These are phyloP conservation scores for Sigmodon hispidus DNA, from an alignment of 2,113 vertebrate genomes.

Conservation along the genomic window DNA sequence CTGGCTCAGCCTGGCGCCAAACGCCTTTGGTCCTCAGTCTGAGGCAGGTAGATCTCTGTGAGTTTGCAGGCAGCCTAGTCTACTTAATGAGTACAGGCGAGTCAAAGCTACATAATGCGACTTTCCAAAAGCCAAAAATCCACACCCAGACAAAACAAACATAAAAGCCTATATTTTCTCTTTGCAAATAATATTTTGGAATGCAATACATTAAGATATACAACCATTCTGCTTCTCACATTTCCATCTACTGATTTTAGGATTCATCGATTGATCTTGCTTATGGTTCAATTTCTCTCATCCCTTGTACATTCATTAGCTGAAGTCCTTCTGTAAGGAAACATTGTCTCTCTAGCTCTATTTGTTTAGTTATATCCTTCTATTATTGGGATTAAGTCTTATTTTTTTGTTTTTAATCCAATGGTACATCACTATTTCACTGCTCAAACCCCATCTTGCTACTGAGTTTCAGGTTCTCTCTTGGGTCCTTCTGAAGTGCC, in stretches of 20 bases:
- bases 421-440: neutral
- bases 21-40: neutral
- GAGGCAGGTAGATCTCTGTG: neutral
- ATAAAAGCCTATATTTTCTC: neutral
- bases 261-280: neutral
- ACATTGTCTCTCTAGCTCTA: neutral
- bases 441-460: neutral
- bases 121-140: neutral
- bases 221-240: constrained; percentile 23
- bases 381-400: neutral
- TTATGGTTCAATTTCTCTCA: neutral
- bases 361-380: neutral
- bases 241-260: neutral
- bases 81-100: neutral
- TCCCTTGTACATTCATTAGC: neutral
- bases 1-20: neutral
- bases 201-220: neutral
- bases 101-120: neutral
- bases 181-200: neutral
- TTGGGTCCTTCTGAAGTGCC: neutral
- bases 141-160: neutral
- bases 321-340: constrained; percentile 20
- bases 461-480: neutral
- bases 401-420: neutral
- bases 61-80: neutral